A percentile compares a stretch with the other conserved stretches of the same genome.
Evolutionary conservation across 2,113 vertebrate genomes (phyloP).

Genomic region (Oreochromis niloticus): DNA sequence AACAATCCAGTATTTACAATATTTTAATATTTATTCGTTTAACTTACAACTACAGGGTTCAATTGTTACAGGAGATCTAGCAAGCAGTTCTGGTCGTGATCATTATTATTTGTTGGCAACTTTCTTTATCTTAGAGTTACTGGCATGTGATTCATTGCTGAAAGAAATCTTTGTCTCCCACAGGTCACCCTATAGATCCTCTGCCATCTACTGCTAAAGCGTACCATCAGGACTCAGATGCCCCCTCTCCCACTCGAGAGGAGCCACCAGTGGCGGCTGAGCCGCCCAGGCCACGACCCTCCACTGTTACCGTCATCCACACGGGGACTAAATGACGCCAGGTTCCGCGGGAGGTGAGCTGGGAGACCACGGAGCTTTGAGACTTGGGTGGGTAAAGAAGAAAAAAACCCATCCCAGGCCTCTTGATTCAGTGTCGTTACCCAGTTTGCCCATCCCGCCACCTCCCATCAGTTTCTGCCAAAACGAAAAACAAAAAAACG

Average conservation of each 20-base stretch:
- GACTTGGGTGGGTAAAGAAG: neutral
- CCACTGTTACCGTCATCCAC: slow-evolving; percentile 92
- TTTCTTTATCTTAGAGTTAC: neutral
- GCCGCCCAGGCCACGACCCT: slow-evolving; percentile 80
- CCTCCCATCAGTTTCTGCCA: slow-evolving; percentile 41
- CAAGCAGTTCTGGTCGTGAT: neutral
- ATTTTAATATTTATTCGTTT: neutral
- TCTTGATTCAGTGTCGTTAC: slow-evolving; percentile 16
- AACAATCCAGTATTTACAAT: neutral
- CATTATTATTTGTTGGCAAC: neutral
- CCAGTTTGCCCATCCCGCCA: slow-evolving; percentile 51
- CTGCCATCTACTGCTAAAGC: slow-evolving; percentile 74
- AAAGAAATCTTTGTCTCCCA: neutral
- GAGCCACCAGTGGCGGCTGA: slow-evolving; percentile 68
- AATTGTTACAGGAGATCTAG: neutral
- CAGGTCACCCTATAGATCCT: slow-evolving; percentile 75
- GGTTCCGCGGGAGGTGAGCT: slow-evolving; percentile 70
- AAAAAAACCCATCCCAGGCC: neutral
- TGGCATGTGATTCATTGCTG: neutral
- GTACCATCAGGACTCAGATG: slow-evolving; percentile 58
- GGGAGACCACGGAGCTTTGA: slow-evolving; percentile 63
- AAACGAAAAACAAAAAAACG: neutral
- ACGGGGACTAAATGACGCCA: slow-evolving; percentile 89
- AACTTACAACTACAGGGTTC: neutral
- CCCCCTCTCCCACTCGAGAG: slow-evolving; percentile 66